Evolutionary conservation across 2,797 vertebrate genomes (phyloP), one percentile per base, ranked within the genome.

Genomic region (Brachyalestes nurse): DNA sequence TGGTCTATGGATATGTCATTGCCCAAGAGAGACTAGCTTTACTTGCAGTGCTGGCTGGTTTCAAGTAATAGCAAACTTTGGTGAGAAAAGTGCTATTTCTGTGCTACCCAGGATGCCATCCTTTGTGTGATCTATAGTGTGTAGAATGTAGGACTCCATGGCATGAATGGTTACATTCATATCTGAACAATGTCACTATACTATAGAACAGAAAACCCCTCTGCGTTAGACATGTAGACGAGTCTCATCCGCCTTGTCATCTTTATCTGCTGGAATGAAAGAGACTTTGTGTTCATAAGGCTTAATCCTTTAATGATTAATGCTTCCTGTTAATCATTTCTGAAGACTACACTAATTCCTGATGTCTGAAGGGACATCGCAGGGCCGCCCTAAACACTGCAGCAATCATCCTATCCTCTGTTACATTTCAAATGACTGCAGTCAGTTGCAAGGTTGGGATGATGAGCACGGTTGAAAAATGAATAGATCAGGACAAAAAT

Each of bases 291-390:
- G 74, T 82, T 67, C 74, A 17, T n/a, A 53, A 57, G 61, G 40
- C 79, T 77, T 83, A 64, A 82, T 87, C 81, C 74, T 85, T 79
- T 84, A 84, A 87, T 80, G 60, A 81, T 79, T 83, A 85, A 86
- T 79, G 55, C 67, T 82, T 73, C 62, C 82, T 81, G 83, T 86
- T 84, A 83, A 87, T 86, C 45, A 86, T 84, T 86, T 73, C 79
- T 49, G 60, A 57, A 21, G 51, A 47, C 49, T 45, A 21, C 28
- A 75, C 72, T 72, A 45, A 67, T 60, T 83, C 71, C 61, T 70
- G 64, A 75, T 85, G 70, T 65, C 72, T 74, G 42, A 74, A 61
- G 21, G 69, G 47, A 81, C 47, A 79, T 6, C 45, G 73, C 45
- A 77, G 14, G 23, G 49, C n/a, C 49, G 14, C 47, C 19, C 4